Percentiles rank a stretch among this genome's conserved stretches.
phyloP scores from a whole-genome alignment of 1,140 invertebrate genomes.

The Zaprionus ornatus region DNA sequence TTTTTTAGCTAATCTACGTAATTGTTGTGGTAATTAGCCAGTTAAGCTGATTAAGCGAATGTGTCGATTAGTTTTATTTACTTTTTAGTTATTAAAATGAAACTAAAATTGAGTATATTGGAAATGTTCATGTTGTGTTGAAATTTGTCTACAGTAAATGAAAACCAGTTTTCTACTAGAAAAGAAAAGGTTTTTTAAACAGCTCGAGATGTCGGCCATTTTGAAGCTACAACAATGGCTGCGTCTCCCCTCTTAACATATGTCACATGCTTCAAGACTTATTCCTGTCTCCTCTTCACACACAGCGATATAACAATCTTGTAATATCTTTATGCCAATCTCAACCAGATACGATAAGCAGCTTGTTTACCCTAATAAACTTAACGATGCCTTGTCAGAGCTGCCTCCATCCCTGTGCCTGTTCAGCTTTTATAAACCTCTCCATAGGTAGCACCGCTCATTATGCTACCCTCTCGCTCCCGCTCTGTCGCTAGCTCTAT shows the following conservation, averaged over 20 bases:
- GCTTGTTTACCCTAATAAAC: slow-evolving; percentile 50
- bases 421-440: slow-evolving; percentile 30
- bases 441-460: slow-evolving; percentile 47
- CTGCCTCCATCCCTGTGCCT: slow-evolving; percentile 4
- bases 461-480: slow-evolving; percentile 22
- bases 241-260: background rate
- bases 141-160: background rate
- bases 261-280: slow-evolving; percentile 14
- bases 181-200: background rate
- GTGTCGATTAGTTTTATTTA: background rate
- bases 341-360: slow-evolving; percentile 37
- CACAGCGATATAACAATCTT: slow-evolving; percentile 18
- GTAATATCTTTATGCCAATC: slow-evolving; percentile 43
- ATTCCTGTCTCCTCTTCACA: background rate
- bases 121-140: background rate
- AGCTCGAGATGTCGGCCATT: background rate
- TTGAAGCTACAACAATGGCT: slow-evolving; percentile 13
- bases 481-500: background rate
- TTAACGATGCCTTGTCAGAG: slow-evolving; percentile 33
- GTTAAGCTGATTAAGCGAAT: slow-evolving; percentile 3
- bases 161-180: background rate
- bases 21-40: slow-evolving; percentile 10
- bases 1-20: slow-evolving; percentile 11
- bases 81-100: background rate
- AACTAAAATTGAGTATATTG: background rate